phyloP scores from a whole-genome alignment of 2,888 invertebrate genomes.

The Catonia carolina region DNA sequence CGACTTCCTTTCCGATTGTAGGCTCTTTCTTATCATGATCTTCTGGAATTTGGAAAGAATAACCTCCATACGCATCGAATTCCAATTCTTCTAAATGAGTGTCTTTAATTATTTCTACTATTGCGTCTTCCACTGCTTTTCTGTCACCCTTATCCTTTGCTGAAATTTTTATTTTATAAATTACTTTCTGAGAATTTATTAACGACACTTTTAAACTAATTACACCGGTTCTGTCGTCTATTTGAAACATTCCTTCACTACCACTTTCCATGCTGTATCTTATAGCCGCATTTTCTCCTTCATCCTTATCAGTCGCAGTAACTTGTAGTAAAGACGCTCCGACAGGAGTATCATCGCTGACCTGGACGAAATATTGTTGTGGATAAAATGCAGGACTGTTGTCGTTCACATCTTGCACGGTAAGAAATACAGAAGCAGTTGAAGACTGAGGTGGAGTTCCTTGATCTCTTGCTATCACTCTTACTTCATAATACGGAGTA shows the following conservation, averaged over 20 bases:
- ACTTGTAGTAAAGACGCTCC: constrained; percentile 66
- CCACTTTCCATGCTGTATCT: constrained; percentile 72
- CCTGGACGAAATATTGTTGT: constrained; percentile 69
- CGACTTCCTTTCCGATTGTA: constrained; percentile 65
- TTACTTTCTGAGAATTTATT: constrained; percentile 55
- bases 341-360: constrained; percentile 59
- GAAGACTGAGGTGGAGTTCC: constrained; percentile 86
- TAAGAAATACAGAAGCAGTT: constrained; percentile 76
- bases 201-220: constrained; percentile 61
- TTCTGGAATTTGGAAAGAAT: constrained; percentile 76
- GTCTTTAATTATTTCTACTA: constrained; percentile 72
- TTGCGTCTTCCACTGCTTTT: constrained; percentile 63
- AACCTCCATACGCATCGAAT: constrained; percentile 68
- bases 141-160: constrained; percentile 77
- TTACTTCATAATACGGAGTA: constrained; percentile 68
- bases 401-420: constrained; percentile 83
- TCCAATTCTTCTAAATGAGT: constrained; percentile 64
- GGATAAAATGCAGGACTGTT: constrained; percentile 91
- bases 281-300: constrained; percentile 78
- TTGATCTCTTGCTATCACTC: constrained; percentile 84
- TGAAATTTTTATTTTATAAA: constrained; percentile 67
- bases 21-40: constrained; percentile 60
- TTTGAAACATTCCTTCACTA: constrained; percentile 69
- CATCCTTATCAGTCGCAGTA: constrained; percentile 76
- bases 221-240: constrained; percentile 72